Conservation (phyloP, 1,140 invertebrate genomes). For the Lineus longissimus region DNA sequence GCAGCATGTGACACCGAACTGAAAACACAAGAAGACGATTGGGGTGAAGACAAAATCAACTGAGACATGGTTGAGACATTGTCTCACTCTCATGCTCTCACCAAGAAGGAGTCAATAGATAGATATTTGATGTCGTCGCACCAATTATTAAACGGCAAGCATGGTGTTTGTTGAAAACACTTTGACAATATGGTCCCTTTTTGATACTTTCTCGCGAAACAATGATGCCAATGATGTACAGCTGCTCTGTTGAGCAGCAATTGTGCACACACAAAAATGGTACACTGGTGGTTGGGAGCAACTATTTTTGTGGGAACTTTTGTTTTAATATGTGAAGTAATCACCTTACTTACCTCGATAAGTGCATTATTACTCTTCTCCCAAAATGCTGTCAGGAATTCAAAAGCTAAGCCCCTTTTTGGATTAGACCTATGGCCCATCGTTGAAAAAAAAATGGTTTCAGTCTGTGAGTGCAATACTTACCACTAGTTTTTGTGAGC, state of each 20-base stretch:
- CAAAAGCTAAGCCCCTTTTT: too few relatives aligned
- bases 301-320: neutral
- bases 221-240: too few relatives aligned
- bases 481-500: constrained; percentile 21
- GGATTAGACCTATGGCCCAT: too few relatives aligned
- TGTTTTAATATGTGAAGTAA: neutral
- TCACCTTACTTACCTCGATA: neutral
- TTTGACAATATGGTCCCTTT: too few relatives aligned
- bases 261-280: too few relatives aligned
- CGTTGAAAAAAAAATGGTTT: constrained; percentile 6
- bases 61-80: neutral
- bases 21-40: constrained; percentile 6
- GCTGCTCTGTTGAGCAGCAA: too few relatives aligned
- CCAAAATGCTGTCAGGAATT: too few relatives aligned
- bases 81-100: neutral
- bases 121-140: neutral
- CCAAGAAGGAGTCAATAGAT: neutral
- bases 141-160: too few relatives aligned
- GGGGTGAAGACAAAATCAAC: neutral
- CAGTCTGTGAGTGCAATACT: neutral
- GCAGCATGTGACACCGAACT: constrained; percentile 35
- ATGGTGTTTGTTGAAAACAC: too few relatives aligned
- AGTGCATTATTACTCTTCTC: neutral
- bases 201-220: too few relatives aligned
- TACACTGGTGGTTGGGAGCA: neutral